Conservation (phyloP, 2,797 vertebrate species). For the Phalloptychus januarius region DNA sequence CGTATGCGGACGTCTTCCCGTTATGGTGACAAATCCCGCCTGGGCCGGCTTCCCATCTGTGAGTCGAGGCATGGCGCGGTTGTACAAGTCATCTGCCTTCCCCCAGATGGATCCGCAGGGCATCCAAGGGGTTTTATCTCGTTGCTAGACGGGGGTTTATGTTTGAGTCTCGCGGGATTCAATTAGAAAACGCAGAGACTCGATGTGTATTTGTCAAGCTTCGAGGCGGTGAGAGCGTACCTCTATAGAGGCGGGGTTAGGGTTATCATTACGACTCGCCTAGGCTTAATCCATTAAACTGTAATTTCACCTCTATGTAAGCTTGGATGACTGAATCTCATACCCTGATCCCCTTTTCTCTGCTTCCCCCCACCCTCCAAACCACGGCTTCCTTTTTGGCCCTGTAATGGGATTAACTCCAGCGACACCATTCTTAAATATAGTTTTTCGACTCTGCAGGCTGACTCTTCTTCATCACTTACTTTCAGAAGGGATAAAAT, state of each 20-base stretch:
- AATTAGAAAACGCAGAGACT: constrained; percentile 19
- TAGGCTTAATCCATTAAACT: constrained; percentile 72
- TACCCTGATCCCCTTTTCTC: constrained; percentile 69
- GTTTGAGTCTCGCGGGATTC: constrained; percentile 25
- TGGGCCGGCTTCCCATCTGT: constrained; percentile 74
- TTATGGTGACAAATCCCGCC: constrained; percentile 78
- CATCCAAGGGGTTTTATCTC: constrained; percentile 55
- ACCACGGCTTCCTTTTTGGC: constrained; percentile 55
- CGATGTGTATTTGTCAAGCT: constrained; percentile 32
- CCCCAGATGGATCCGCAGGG: constrained; percentile 67
- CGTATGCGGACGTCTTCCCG: constrained; percentile 60
- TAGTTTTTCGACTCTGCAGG: constrained; percentile 62
- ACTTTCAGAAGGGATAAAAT: constrained; percentile 65
- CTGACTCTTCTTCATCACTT: constrained; percentile 58
- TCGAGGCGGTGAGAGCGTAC: constrained; percentile 15
- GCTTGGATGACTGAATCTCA: constrained; percentile 49
- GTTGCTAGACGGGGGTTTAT: constrained; percentile 28
- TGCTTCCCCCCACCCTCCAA: constrained; percentile 35
- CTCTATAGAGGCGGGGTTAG: constrained; percentile 53
- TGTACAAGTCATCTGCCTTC: constrained; percentile 74
- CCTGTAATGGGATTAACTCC: constrained; percentile 75
- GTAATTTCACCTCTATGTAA: constrained; percentile 50
- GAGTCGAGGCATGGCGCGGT: constrained; percentile 66
- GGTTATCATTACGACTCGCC: constrained; percentile 64
- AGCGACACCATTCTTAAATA: constrained; percentile 73